Evolutionary conservation across 2,113 vertebrate species (phyloP).

Genomic region (Microcebus murinus): DNA sequence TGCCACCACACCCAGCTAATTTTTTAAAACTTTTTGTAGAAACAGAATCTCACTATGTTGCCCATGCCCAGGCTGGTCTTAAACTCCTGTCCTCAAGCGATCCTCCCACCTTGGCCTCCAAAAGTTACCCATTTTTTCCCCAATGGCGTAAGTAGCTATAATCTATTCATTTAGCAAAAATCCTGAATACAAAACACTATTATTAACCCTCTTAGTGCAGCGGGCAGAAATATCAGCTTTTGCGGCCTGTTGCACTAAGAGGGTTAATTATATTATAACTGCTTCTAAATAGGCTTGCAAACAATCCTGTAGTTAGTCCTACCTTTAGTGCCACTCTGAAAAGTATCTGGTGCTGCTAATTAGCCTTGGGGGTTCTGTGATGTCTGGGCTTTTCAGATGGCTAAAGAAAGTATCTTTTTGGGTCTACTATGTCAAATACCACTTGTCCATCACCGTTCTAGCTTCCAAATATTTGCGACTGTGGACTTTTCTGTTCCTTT

Average conservation of each 20-base stretch:
- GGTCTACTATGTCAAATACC: neutral
- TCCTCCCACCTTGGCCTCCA: too few relatives aligned
- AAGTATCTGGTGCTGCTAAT: neutral
- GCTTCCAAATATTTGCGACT: neutral
- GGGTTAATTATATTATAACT: neutral
- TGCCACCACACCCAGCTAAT: too few relatives aligned
- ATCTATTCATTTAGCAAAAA: neutral
- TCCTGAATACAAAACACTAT: neutral
- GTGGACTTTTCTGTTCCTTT: neutral
- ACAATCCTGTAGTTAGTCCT: neutral
- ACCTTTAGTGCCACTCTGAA: neutral
- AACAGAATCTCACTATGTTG: too few relatives aligned
- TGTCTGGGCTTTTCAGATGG: neutral
- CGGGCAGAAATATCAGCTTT: too few relatives aligned
- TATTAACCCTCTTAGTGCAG: neutral
- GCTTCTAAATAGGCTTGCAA: neutral
- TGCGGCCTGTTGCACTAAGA: too few relatives aligned
- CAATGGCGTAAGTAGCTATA: neutral
- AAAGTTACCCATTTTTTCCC: neutral
- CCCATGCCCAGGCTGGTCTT: too few relatives aligned
- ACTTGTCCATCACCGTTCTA: neutral
- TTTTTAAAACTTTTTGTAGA: too few relatives aligned
- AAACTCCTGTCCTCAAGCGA: too few relatives aligned
- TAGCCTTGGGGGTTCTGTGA: neutral
- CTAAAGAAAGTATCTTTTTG: neutral